Base-by-base conservation (phyloP, 2,113 vertebrate genomes). In the Antigone vipio region DNA sequence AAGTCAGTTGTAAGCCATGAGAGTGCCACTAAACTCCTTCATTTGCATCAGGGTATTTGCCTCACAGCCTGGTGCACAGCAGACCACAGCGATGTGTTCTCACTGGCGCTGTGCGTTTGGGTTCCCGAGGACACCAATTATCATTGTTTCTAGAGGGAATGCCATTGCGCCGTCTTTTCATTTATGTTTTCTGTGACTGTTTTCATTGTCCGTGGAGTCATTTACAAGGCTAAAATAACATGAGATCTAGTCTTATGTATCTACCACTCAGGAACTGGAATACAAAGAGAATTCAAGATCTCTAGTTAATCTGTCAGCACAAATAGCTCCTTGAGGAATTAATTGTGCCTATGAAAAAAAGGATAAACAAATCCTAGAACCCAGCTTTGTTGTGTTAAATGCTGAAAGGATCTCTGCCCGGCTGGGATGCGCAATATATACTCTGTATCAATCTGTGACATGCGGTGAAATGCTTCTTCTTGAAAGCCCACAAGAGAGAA, bases 401-500 rank as follows among this genome's bases (percentile, higher is more conserved):
- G 27, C 62, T 88, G 94, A 52, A 71, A 95, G 49, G 47, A 93
- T 76, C 85, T 94, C 71, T 88, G 75, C 89, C 40, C 0, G 12
- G 7, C 68, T 93, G 79, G 62, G 81, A 77, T 89, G 81, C 11
- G 13, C 62, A 74, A 30, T 92, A 82, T 68, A 71, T 89, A 76
- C 42, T 80, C 88, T 86, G 44, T 89, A 94, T 83, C 79, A 78
- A 14, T 96, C 73, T 94, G 91, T 93, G 92, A 91, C 86, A 58
- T 79, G 87, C 92, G 83, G 91, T 91, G 75, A 92, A 93, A 88
- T 17, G 66, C 79, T 97, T 21, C 92, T 88, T 88, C 75, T 85
- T 95, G 93, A 97, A 95, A 95, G 93, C 91, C 79, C 92, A 67
- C 85, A 50, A 79, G 93, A 97, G 96, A 72, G 78, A 89, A 86